phyloP scores from a whole-genome alignment of 2,797 vertebrate species.

The Sylvia borin region DNA sequence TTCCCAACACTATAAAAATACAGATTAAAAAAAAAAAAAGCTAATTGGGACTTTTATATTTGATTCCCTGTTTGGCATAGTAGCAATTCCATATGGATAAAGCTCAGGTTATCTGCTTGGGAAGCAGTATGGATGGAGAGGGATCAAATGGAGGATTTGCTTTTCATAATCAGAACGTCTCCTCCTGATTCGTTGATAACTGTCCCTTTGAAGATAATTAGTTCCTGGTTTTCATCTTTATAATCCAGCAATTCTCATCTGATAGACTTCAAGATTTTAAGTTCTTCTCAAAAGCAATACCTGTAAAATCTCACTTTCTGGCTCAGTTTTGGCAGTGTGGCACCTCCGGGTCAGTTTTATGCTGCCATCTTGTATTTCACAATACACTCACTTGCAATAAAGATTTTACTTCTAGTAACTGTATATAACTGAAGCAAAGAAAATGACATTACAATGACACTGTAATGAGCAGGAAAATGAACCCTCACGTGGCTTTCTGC shows the following conservation, averaged over 20 bases:
- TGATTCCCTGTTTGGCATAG: background rate
- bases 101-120: background rate
- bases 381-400: background rate
- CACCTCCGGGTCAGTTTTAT: background rate
- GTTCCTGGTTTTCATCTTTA: background rate
- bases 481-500: background rate
- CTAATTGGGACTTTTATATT: background rate
- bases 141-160: background rate
- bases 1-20: background rate
- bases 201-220: conserved; percentile 34
- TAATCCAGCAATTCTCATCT: background rate
- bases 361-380: background rate
- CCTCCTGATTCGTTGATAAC: background rate
- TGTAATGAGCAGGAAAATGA: background rate
- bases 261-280: background rate
- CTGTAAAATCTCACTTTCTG: background rate
- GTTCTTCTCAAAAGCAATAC: background rate
- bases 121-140: background rate
- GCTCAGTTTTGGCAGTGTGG: background rate
- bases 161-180: background rate
- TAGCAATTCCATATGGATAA: background rate
- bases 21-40: rapidly evolving
- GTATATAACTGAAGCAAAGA: background rate
- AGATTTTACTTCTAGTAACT: background rate
- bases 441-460: background rate